Evolutionary conservation across 2,797 vertebrate species (phyloP).

Genomic region (Typhlichthys subterraneus): DNA sequence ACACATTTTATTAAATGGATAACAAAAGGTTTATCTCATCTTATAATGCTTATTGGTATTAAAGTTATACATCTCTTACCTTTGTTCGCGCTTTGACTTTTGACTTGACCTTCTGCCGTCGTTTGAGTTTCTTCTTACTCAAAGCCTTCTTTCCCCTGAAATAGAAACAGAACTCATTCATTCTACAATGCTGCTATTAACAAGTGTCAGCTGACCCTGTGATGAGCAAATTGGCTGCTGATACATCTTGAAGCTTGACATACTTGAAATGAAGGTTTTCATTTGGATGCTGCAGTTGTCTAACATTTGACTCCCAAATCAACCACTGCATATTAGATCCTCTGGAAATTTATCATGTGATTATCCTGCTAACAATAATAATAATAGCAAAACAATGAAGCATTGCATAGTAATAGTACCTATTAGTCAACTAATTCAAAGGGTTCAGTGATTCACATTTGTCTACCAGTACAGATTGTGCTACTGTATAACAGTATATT

Average conservation of each 20-base stretch:
- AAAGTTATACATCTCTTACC: conserved; percentile 73
- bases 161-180: no score
- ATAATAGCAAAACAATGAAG: no score
- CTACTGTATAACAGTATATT: no score
- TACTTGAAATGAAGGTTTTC: conserved; percentile 1
- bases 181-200: no score
- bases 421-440: neutral
- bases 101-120: conserved; percentile 97
- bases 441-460: neutral
- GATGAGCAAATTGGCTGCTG: neutral
- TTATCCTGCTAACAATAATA: neutral
- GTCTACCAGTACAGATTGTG: no score
- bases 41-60: neutral
- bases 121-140: conserved; percentile 98
- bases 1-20: no score
- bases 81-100: conserved; percentile 97
- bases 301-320: conserved; percentile 3
- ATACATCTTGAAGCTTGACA: neutral
- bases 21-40: no score
- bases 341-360: conserved; percentile 2
- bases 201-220: no score
- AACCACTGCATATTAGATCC: conserved; percentile 3
- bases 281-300: conserved; percentile 1
- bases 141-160: conserved; percentile 96
- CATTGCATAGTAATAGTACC: no score